Conservation (phyloP, 2,113 vertebrate genomes). For the Theristicus caerulescens region DNA sequence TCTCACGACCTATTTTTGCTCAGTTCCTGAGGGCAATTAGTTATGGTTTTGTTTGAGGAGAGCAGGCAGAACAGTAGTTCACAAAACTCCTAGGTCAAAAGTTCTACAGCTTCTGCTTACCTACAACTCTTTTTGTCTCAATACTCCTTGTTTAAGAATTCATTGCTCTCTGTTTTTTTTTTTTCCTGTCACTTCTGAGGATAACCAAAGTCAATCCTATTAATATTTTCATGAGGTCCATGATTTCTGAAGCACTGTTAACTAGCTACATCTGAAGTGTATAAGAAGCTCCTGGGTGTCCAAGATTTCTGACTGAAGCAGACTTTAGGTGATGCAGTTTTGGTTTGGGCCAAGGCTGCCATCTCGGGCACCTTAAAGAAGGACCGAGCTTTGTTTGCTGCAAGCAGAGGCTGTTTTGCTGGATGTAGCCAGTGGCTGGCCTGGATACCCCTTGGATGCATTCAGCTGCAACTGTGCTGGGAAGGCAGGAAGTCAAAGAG, state of each 20-base stretch:
- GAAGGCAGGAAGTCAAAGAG: neutral
- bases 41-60: neutral
- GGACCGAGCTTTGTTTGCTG: neutral
- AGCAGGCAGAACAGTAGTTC: neutral
- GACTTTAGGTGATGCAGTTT: neutral
- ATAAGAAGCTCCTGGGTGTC: neutral
- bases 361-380: neutral
- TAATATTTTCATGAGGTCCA: neutral
- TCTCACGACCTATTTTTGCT: neutral
- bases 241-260: neutral
- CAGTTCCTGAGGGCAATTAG: neutral
- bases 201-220: neutral
- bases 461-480: neutral
- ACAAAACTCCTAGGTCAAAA: neutral
- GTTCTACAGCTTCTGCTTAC: neutral
- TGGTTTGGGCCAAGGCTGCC: neutral
- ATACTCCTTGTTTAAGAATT: neutral
- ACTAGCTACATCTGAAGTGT: neutral
- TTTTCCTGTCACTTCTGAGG: neutral
- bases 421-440: neutral
- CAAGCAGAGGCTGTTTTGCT: neutral
- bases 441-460: neutral
- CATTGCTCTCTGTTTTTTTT: fast-evolving
- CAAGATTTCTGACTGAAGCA: neutral
- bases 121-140: neutral